Evolutionary conservation across 1,140 invertebrate genomes (phyloP).

Genomic region (Cepaea nemoralis): DNA sequence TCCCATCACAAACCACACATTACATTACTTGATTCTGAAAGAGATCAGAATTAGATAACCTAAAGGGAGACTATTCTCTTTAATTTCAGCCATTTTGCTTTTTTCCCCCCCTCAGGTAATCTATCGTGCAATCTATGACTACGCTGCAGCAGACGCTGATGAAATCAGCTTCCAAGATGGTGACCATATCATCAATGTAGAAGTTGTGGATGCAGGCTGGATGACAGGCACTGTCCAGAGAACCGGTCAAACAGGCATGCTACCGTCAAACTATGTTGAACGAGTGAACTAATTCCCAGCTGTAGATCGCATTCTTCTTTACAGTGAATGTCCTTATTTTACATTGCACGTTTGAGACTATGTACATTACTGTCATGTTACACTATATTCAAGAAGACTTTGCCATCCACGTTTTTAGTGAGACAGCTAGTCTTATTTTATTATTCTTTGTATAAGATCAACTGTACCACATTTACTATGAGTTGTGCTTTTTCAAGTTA

Average conservation of each 20-base stretch:
- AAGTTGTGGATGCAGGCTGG: conserved; percentile 96
- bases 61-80: too few relatives aligned
- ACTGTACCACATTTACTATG: too few relatives aligned
- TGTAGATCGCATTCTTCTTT: neutral
- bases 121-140: conserved; percentile 96
- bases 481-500: too few relatives aligned
- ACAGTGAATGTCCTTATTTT: neutral
- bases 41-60: too few relatives aligned
- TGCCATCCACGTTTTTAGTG: too few relatives aligned
- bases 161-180: conserved; percentile 97
- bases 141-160: conserved; percentile 94
- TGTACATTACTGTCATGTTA: neutral
- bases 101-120: conserved; percentile 72
- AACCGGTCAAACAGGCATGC: conserved; percentile 94
- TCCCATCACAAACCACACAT: too few relatives aligned
- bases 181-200: conserved; percentile 94
- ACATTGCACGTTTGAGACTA: neutral
- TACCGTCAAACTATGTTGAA: conserved; percentile 98
- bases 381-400: too few relatives aligned
- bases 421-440: too few relatives aligned
- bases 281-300: conserved; percentile 38
- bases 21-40: too few relatives aligned
- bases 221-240: conserved; percentile 95
- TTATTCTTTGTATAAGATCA: too few relatives aligned
- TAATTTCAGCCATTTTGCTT: too few relatives aligned